A percentile compares a stretch with the other conserved stretches of the same genome.
Conservation (phyloP, 2,888 invertebrate genomes). For the Pseudococcus longispinus region DNA sequence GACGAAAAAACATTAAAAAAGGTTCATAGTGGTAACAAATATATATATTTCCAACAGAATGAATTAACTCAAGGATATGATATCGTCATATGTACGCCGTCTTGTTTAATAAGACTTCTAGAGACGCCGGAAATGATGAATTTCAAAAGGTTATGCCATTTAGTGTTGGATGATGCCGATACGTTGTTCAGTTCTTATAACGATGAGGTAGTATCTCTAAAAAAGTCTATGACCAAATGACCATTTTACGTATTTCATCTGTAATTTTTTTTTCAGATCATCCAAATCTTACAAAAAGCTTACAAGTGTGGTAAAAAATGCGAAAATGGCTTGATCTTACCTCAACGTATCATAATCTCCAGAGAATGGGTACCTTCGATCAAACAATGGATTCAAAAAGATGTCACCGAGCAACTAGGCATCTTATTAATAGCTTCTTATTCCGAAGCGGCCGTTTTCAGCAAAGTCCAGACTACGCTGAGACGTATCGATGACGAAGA, state of each 20-base stretch:
- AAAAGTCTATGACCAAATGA: neutral
- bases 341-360: constrained; percentile 35
- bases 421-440: neutral
- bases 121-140: neutral
- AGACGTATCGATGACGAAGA: neutral
- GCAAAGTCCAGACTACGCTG: neutral
- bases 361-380: neutral
- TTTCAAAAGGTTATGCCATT: constrained; percentile 28
- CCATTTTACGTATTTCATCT: neutral
- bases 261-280: neutral
- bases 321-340: neutral
- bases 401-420: neutral
- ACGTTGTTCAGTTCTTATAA: neutral
- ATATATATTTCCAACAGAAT: neutral
- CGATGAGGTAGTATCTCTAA: neutral
- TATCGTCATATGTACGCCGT: constrained; percentile 40
- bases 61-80: constrained; percentile 42
- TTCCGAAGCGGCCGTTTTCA: constrained; percentile 37
- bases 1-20: neutral
- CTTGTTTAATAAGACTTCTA: constrained; percentile 1
- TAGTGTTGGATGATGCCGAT: constrained; percentile 37
- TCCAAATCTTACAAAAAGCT: neutral
- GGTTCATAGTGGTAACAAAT: neutral
- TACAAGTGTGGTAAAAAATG: neutral
- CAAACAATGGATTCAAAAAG: neutral